phyloP scores from a whole-genome alignment of 1,140 invertebrate species.

The Wiebesia pumilae region DNA sequence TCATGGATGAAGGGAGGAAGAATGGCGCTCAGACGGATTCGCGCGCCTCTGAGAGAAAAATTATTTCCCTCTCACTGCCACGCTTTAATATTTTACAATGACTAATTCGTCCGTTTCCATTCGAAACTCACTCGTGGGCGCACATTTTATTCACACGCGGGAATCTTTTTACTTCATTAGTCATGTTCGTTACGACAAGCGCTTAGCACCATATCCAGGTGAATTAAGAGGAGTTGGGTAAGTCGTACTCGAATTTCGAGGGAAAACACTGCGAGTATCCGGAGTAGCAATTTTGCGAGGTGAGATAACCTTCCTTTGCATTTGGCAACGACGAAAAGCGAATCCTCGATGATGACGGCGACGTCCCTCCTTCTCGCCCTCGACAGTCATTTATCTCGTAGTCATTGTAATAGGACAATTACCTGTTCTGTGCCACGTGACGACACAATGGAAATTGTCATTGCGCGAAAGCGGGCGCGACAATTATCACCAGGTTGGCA shows the following conservation, averaged over 20 bases:
- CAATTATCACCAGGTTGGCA: constrained; percentile 73
- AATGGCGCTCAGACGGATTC: constrained; percentile 18
- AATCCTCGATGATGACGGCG: too few species aligned
- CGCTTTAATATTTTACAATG: not conserved
- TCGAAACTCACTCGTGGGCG: too few species aligned
- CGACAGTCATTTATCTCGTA: not conserved
- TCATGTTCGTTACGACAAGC: not conserved
- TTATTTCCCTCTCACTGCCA: not conserved
- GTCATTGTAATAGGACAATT: not conserved
- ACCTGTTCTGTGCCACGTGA: constrained; percentile 53
- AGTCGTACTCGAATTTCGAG: not conserved
- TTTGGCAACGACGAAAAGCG: too few species aligned
- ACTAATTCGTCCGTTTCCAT: not conserved
- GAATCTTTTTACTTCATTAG: not conserved
- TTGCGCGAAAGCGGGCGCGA: constrained; percentile 60
- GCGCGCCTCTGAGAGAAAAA: constrained; percentile 6
- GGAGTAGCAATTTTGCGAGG: constrained; percentile 27
- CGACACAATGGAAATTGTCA: constrained; percentile 74
- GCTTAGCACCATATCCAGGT: constrained; percentile 7
- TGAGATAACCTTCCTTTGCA: too few species aligned
- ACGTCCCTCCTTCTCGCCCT: not conserved
- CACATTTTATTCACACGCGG: not conserved
- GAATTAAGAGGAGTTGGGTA: constrained; percentile 19
- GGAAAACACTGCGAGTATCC: constrained; percentile 29
- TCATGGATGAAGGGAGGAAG: constrained; percentile 44